phyloP scores from a whole-genome alignment of 2,113 vertebrate genomes.

The Nyctereutes procyonoides region DNA sequence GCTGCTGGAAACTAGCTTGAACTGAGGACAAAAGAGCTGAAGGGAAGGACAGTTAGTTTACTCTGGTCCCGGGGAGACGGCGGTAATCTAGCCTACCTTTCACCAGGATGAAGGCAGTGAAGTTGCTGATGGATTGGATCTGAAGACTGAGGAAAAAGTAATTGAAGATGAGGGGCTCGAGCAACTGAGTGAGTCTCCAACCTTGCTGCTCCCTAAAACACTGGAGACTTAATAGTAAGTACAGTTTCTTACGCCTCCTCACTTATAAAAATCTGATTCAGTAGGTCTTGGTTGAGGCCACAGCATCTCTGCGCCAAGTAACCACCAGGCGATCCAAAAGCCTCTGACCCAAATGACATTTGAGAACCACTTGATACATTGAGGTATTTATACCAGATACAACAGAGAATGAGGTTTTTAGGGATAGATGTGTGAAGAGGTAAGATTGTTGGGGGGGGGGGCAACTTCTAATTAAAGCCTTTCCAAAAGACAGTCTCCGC shows the following conservation, averaged over 20 bases:
- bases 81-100: background rate
- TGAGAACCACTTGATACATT: background rate
- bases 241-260: background rate
- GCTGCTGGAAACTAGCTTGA: background rate
- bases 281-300: background rate
- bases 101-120: background rate
- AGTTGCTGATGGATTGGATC: background rate
- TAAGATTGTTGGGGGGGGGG: background rate
- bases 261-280: background rate
- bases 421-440: background rate
- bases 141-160: background rate
- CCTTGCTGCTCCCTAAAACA: background rate
- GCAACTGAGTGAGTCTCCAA: background rate
- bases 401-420: background rate
- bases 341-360: background rate
- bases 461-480: background rate
- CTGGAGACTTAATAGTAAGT: background rate
- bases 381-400: background rate
- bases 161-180: background rate
- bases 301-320: background rate
- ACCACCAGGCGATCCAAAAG: background rate
- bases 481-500: background rate
- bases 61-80: background rate
- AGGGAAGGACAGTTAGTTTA: background rate
- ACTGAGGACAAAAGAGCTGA: background rate